Evolutionary conservation across 2,113 vertebrate genomes (phyloP).

Genomic region (Notarius lentiginosus): DNA sequence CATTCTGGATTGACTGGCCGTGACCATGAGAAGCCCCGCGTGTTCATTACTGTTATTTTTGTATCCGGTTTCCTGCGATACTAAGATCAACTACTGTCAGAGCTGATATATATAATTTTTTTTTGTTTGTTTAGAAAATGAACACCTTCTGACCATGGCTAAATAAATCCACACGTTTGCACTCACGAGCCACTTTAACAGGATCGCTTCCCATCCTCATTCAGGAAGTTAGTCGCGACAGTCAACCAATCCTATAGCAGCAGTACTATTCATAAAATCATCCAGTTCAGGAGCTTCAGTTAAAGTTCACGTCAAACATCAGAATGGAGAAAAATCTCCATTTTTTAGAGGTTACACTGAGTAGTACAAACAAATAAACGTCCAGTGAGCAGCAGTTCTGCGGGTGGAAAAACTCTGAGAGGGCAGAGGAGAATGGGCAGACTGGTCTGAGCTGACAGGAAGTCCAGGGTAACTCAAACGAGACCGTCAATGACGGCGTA

Average conservation of each 20-base stretch:
- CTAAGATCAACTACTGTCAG: not conserved
- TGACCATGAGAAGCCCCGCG: not conserved
- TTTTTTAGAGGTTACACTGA: not conserved
- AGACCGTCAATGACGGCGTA: too few relatives aligned
- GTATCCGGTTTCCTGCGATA: not conserved
- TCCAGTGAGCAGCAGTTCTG: not conserved
- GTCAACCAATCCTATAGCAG: not conserved
- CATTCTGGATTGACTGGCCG: not conserved
- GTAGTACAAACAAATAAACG: not conserved
- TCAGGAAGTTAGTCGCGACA: not conserved
- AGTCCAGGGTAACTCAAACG: too few relatives aligned
- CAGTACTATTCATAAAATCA: not conserved
- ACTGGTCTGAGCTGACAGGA: not conserved
- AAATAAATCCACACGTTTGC: not conserved
- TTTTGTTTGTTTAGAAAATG: not conserved
- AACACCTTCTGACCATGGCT: not conserved
- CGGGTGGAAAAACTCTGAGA: not conserved
- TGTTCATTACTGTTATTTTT: slow-evolving; percentile 9
- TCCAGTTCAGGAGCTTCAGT: not conserved
- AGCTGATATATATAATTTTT: not conserved
- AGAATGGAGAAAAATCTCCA: not conserved
- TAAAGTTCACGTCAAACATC: not conserved
- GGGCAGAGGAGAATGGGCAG: not conserved
- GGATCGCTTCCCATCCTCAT: not conserved
- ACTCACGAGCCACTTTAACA: not conserved